These are phyloP conservation scores for Ochropacha duplaris DNA, from an alignment of 2,888 invertebrate species.

Conservation along the genomic window DNA sequence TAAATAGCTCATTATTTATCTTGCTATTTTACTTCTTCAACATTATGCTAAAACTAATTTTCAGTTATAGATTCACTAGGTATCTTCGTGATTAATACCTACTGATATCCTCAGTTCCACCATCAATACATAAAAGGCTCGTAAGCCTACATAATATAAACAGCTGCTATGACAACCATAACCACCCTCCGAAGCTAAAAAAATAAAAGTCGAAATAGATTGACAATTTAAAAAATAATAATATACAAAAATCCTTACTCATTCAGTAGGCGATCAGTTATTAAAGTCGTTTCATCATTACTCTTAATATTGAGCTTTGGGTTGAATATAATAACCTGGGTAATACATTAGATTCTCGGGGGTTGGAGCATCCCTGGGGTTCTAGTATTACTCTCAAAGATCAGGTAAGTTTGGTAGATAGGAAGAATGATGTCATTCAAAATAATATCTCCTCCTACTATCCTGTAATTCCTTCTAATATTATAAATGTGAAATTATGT, in stretches of 20 bases:
- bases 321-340: constrained; percentile 58
- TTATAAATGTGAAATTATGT: too few relatives aligned
- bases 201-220: constrained; percentile 14
- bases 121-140: not conserved
- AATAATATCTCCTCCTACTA: too few relatives aligned
- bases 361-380: constrained; percentile 57
- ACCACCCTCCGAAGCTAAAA: constrained; percentile 6
- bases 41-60: too few relatives aligned
- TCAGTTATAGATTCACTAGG: too few relatives aligned
- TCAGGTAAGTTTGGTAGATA: constrained; percentile 9
- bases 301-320: constrained; percentile 58
- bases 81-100: too few relatives aligned
- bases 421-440: not conserved
- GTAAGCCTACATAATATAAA: not conserved
- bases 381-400: constrained; percentile 52
- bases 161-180: not conserved
- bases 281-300: constrained; percentile 64
- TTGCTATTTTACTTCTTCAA: too few relatives aligned
- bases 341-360: constrained; percentile 64
- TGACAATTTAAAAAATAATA: constrained; percentile 17
- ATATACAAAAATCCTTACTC: constrained; percentile 29
- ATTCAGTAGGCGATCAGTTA: constrained; percentile 53
- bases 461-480: too few relatives aligned
- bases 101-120: too few relatives aligned
- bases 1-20: too few relatives aligned